Evolutionary conservation across 2,113 vertebrate genomes (phyloP).

Genomic region (cattle (Bos taurus)): DNA sequence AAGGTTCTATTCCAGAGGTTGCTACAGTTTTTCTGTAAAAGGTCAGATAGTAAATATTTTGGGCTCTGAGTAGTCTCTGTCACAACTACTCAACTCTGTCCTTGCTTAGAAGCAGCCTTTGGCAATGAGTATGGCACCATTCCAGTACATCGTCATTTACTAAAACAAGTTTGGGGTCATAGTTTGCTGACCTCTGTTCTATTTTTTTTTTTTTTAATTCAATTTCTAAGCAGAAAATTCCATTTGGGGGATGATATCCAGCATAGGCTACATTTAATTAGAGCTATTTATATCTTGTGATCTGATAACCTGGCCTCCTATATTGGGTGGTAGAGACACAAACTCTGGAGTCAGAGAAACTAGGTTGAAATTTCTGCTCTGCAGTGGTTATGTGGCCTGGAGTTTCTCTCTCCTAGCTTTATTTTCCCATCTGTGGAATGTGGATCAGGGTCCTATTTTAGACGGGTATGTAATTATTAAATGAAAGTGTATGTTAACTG

Average conservation of each 20-base stretch:
- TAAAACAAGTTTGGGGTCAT: background rate
- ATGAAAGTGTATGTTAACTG: background rate
- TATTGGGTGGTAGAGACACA: background rate
- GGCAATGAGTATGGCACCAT: background rate
- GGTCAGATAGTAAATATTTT: background rate
- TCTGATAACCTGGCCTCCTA: background rate
- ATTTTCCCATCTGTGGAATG: background rate
- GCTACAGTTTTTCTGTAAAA: background rate
- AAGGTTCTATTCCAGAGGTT: background rate
- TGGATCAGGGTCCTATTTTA: background rate
- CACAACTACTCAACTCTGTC: background rate
- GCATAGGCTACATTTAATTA: background rate
- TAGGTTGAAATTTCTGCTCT: background rate
- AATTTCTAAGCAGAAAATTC: background rate
- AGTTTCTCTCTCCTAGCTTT: background rate
- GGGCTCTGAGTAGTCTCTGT: background rate
- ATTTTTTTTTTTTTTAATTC: background rate
- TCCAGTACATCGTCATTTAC: background rate
- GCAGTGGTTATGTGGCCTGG: background rate
- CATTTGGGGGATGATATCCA: background rate
- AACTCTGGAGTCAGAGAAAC: background rate
- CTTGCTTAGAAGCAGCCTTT: background rate
- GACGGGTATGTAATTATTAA: background rate
- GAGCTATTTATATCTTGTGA: background rate
- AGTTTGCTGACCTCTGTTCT: background rate